Conservation (phyloP, 1,140 invertebrate species). For the Drosophila kanapiae region DNA sequence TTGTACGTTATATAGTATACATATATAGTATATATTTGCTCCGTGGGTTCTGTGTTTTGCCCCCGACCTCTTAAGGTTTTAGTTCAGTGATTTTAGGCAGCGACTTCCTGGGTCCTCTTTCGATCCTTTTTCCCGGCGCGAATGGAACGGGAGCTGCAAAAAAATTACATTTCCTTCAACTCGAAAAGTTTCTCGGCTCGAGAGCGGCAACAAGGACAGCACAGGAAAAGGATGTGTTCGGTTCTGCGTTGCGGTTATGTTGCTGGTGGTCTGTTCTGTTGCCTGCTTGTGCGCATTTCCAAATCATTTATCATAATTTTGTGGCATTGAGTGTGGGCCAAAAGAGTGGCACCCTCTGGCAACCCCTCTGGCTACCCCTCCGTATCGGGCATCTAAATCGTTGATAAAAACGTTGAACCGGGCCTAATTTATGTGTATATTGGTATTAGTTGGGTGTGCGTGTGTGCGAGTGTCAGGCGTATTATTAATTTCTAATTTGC, state of each 20-base stretch:
- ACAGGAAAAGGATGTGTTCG: slow-evolving; percentile 82
- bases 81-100: slow-evolving; percentile 81
- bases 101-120: slow-evolving; percentile 63
- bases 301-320: slow-evolving; percentile 84
- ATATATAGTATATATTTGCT: slow-evolving; percentile 9
- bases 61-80: slow-evolving; percentile 64
- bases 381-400: slow-evolving; percentile 46
- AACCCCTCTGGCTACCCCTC: background rate
- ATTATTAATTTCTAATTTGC: slow-evolving; percentile 83
- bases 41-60: slow-evolving; percentile 21
- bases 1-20: slow-evolving; percentile 16
- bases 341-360: background rate
- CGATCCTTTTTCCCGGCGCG: slow-evolving; percentile 54
- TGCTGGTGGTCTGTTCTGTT: slow-evolving; percentile 43
- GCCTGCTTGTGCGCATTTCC: slow-evolving; percentile 79
- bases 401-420: slow-evolving; percentile 80
- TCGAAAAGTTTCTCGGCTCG: slow-evolving; percentile 74
- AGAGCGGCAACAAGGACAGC: slow-evolving; percentile 56
- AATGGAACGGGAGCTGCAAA: slow-evolving; percentile 47
- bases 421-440: slow-evolving; percentile 81
- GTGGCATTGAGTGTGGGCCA: slow-evolving; percentile 64
- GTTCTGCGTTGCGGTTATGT: slow-evolving; percentile 77
- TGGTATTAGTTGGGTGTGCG: slow-evolving; percentile 61
- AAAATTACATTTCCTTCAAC: slow-evolving; percentile 83
- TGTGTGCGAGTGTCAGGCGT: slow-evolving; percentile 48